Evolutionary conservation across 2,113 vertebrate genomes (phyloP).

Genomic region (Plotosus lineatus): DNA sequence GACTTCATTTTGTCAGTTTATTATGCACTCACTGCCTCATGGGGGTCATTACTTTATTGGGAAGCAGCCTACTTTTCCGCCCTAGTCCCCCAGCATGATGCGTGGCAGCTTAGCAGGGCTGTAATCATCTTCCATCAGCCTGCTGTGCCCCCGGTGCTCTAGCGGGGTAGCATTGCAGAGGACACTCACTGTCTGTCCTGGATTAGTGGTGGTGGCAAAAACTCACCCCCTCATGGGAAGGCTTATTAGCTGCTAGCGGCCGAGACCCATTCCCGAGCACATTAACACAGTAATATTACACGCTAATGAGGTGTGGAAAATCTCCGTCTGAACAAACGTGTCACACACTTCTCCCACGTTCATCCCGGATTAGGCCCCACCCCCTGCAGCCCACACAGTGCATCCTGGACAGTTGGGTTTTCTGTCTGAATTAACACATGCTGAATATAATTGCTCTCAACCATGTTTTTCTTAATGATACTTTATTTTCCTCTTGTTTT

Average conservation of each 20-base stretch:
- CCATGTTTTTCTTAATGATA: not conserved
- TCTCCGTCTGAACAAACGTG: conserved; percentile 34
- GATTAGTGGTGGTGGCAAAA: conserved; percentile 44
- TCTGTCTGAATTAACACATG: not conserved
- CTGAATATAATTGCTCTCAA: conserved; percentile 12
- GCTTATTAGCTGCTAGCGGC: conserved; percentile 37
- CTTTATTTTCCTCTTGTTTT: not conserved
- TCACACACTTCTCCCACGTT: conserved; percentile 9
- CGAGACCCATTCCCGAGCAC: conserved; percentile 26
- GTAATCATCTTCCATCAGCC: conserved; percentile 49
- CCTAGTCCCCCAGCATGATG: conserved; percentile 22
- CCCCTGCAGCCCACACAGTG: not conserved
- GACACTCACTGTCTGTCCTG: conserved; percentile 14
- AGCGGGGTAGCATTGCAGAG: conserved; percentile 28
- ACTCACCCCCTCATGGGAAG: conserved; percentile 22
- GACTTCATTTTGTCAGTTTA: conserved; percentile 12
- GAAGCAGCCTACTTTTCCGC: conserved; percentile 17
- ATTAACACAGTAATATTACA: conserved; percentile 40
- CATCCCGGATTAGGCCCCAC: not conserved
- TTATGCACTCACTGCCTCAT: conserved; percentile 14
- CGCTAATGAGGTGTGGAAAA: conserved; percentile 46
- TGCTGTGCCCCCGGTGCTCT: conserved; percentile 23
- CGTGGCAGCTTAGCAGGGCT: conserved; percentile 34
- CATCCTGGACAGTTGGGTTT: not conserved
- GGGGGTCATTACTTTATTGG: conserved; percentile 42